phyloP scores from a whole-genome alignment of 2,888 invertebrate species.

The Elegia similella region DNA sequence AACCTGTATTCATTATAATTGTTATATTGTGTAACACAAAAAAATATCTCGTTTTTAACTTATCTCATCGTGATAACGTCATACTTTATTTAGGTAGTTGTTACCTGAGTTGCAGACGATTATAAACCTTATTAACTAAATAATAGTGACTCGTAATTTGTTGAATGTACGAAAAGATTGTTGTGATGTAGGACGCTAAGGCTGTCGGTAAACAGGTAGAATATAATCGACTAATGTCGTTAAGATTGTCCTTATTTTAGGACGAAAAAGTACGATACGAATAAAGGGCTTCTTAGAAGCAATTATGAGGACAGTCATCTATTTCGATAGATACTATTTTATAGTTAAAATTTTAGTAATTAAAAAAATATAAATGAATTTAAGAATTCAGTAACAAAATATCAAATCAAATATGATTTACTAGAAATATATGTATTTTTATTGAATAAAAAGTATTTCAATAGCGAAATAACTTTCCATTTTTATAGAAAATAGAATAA shows the following conservation, averaged over 20 bases:
- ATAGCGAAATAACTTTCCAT: no score
- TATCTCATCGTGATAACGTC: constrained; percentile 22
- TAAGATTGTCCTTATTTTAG: constrained; percentile 1
- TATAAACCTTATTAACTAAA: neutral
- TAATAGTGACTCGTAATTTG: neutral
- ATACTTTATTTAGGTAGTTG: constrained; percentile 14
- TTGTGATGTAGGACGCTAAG: constrained; percentile 18
- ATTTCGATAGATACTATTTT: no score
- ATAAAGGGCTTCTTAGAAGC: neutral
- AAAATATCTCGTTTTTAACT: constrained; percentile 19
- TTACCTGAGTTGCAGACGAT: neutral
- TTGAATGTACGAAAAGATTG: neutral
- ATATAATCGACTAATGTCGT: constrained; percentile 8
- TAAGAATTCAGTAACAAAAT: no score
- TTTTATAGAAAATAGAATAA: no score
- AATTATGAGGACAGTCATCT: neutral
- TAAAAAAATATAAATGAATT: no score
- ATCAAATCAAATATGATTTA: no score
- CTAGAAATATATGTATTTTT: no score
- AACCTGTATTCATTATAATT: constrained; percentile 7
- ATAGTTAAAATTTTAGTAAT: no score
- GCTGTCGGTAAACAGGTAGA: constrained; percentile 20
- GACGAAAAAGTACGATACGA: neutral
- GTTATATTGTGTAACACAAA: constrained; percentile 14
- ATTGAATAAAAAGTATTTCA: no score